Evolutionary conservation across 1,140 invertebrate genomes (phyloP), one percentile per base, ranked within the genome.

Genomic region (Himalopsyche phryganea): DNA sequence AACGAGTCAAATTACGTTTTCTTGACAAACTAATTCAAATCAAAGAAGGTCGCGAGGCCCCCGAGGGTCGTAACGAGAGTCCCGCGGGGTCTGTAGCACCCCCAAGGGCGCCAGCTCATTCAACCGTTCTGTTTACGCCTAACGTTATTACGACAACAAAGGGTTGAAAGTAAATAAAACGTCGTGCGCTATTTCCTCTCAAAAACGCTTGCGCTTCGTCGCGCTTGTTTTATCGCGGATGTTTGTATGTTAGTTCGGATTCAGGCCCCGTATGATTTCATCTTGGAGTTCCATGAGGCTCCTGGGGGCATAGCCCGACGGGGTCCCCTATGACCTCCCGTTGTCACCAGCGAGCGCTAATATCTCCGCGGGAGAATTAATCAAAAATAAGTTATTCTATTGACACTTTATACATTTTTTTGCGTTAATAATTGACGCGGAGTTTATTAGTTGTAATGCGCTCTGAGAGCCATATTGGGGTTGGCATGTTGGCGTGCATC

Each of bases 111-210:
- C 36, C 36, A 36, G 47, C 15, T 35, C 53, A 33, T 45, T 17
- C 35, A 42, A 47, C 53, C 54, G 54, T 57, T 46, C 54, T 57
- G 54, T 57, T 57, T 57, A 57, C 47, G 42, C 47, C 40, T 57
- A 57, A 57, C 46, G 46, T 50, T 57, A 57, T 57, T 57, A 57
- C 46, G 35, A 23, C 11, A 32, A 57, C 54, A 57, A 57, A 56
- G 47, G 54, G 54, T 57, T 57, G 38, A 13, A 32, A 17, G 33
- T 50, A 41, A 57, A 57, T 50, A 57, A 50, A 28, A 28, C 23
- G 38, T 50, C 47, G 44, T 28, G 54, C 54, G 47, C 18, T 45
- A 50, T 50, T 57, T 57, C 28, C 47, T 50, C 46, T 46, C 36
- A 20, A 35, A 18, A 15, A 19, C 17, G 11, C 49, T 40, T 1